Evolutionary conservation across 2,888 invertebrate species (phyloP).

Genomic region (Andrena bucephala): DNA sequence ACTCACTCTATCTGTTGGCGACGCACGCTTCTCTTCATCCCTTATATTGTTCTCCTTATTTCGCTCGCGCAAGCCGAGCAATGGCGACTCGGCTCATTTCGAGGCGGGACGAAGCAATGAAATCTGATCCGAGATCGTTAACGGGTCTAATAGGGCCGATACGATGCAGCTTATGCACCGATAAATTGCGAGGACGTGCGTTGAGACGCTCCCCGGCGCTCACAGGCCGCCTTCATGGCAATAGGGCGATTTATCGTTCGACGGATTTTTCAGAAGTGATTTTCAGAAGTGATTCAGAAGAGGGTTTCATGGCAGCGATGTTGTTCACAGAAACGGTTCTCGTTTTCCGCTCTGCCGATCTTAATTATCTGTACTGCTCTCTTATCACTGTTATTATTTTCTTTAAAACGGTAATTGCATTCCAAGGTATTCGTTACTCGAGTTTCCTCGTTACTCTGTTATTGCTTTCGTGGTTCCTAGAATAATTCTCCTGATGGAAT

Average conservation of each 20-base stretch:
- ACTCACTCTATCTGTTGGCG: background rate
- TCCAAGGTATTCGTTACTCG: background rate
- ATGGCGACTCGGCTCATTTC: slow-evolving; percentile 12
- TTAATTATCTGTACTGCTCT: too few relatives aligned
- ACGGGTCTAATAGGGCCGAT: slow-evolving; percentile 58
- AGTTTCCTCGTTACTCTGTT: background rate
- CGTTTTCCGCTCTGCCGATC: too few relatives aligned
- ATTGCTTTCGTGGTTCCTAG: background rate
- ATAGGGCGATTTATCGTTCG: slow-evolving; percentile 33
- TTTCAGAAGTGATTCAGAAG: background rate
- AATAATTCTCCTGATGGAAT: background rate
- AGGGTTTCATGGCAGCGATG: background rate
- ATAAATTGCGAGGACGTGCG: slow-evolving; percentile 56
- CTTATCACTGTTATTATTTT: too few relatives aligned
- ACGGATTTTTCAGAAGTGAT: background rate
- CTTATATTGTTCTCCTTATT: slow-evolving; percentile 17
- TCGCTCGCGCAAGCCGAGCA: slow-evolving; percentile 22
- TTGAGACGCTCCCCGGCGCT: slow-evolving; percentile 8
- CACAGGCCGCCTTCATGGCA: background rate
- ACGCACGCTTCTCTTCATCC: background rate
- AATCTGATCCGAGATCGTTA: slow-evolving; percentile 67
- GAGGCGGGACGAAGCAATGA: slow-evolving; percentile 36
- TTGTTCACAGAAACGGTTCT: too few relatives aligned
- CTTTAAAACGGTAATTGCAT: too few relatives aligned
- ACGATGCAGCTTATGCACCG: slow-evolving; percentile 53